Conservation (phyloP, 2,113 vertebrate genomes). For the Columba janthina region DNA sequence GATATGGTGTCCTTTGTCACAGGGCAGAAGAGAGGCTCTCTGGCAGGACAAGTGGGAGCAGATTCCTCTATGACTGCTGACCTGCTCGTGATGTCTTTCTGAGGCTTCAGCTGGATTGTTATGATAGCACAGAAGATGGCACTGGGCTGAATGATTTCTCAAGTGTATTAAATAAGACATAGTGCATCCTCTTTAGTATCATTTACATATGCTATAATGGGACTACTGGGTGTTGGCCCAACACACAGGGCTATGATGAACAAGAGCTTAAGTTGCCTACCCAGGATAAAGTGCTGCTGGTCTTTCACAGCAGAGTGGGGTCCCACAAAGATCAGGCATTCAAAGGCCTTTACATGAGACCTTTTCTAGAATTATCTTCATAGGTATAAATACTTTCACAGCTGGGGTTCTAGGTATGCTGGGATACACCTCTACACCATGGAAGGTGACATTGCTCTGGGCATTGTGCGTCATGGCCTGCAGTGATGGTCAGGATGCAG, state of each 20-base stretch:
- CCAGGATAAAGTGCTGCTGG: not conserved
- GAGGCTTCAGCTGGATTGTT: not conserved
- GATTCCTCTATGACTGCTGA: not conserved
- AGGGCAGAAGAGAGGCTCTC: not conserved
- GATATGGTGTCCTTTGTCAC: not conserved
- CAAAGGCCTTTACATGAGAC: not conserved
- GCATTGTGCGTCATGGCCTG: not conserved
- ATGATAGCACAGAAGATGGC: not conserved
- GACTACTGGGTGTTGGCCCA: not conserved
- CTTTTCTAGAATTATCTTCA: not conserved
- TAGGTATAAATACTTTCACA: not conserved
- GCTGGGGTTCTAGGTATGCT: fast-evolving
- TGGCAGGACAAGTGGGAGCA: not conserved
- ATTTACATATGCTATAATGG: not conserved
- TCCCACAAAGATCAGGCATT: not conserved
- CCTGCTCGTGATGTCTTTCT: not conserved
- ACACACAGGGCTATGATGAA: not conserved
- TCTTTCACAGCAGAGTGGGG: not conserved
- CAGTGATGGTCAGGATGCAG: not conserved
- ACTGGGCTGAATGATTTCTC: not conserved
- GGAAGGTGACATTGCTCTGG: not conserved
- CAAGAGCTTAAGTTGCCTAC: not conserved
- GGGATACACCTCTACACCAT: fast-evolving
- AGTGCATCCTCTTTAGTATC: not conserved
- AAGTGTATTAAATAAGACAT: not conserved